These are phyloP conservation scores for Scortum barcoo DNA, from an alignment of 2,113 vertebrate species.

Conservation along the genomic window DNA sequence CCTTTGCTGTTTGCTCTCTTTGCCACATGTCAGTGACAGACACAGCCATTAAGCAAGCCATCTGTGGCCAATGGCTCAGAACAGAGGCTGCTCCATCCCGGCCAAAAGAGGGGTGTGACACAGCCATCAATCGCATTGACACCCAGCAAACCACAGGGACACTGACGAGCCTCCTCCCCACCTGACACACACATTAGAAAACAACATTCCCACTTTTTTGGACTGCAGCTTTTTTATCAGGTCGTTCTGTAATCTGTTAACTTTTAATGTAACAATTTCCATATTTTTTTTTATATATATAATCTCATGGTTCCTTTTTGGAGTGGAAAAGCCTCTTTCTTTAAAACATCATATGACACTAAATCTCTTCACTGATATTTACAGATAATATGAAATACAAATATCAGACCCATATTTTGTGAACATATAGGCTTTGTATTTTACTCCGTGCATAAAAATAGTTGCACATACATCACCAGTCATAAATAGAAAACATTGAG, in stretches of 20 bases:
- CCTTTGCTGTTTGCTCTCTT: constrained; percentile 39
- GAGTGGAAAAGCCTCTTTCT: not conserved
- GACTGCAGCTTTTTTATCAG: not conserved
- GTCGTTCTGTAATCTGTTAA: not conserved
- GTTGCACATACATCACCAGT: not conserved
- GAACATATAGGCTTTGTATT: too few relatives aligned
- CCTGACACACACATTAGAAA: constrained; percentile 10
- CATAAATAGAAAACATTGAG: not conserved
- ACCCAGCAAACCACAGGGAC: constrained; percentile 41
- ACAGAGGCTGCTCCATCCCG: constrained; percentile 35
- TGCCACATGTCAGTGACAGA: constrained; percentile 73
- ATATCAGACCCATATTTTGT: constrained; percentile 4
- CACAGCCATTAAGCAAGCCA: constrained; percentile 76
- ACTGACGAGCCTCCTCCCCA: constrained; percentile 8
- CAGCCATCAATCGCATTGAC: constrained; percentile 70
- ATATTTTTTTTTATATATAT: too few relatives aligned
- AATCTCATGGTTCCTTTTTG: not conserved
- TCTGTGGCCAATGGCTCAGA: constrained; percentile 76
- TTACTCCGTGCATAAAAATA: not conserved
- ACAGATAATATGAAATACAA: not conserved
- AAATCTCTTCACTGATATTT: not conserved
- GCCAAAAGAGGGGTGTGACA: constrained; percentile 40
- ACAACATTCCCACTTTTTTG: not conserved
- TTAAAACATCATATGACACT: not conserved
- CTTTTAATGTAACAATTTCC: not conserved